phyloP scores from a whole-genome alignment of 1,140 invertebrate species.

The Thaumatotibia leucotreta region DNA sequence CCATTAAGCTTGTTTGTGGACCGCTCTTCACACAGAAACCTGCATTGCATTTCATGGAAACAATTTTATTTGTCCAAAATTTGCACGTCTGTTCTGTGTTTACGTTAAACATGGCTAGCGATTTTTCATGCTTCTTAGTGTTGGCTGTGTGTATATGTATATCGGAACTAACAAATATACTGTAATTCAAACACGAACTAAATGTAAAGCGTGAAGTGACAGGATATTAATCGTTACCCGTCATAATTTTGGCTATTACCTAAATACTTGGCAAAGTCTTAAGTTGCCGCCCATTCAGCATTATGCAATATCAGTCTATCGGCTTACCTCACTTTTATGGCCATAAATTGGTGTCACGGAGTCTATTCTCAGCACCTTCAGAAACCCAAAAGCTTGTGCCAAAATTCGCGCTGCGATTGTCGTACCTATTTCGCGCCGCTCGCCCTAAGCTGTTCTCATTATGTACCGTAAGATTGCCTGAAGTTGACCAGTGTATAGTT shows the following conservation, averaged over 20 bases:
- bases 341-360: conserved; percentile 10
- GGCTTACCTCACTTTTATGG: conserved; percentile 1
- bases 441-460: neutral
- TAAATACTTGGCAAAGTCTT: neutral
- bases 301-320: neutral
- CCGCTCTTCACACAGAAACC: neutral
- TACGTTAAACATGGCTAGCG: neutral
- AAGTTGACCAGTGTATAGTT: neutral
- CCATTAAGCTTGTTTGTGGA: neutral
- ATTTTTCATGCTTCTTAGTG: no score
- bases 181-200: no score
- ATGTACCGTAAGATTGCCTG: neutral
- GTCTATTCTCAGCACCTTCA: neutral
- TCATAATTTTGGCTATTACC: neutral
- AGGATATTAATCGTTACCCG: no score
- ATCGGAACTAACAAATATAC: no score
- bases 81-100: neutral
- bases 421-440: neutral
- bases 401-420: neutral
- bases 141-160: no score
- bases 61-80: neutral
- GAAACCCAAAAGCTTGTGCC: neutral
- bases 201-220: no score
- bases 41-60: neutral
- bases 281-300: neutral